Percentiles rank a stretch among this genome's conserved stretches.
phyloP scores from a whole-genome alignment of 2,797 vertebrate genomes.

The Smutsia temminckii region DNA sequence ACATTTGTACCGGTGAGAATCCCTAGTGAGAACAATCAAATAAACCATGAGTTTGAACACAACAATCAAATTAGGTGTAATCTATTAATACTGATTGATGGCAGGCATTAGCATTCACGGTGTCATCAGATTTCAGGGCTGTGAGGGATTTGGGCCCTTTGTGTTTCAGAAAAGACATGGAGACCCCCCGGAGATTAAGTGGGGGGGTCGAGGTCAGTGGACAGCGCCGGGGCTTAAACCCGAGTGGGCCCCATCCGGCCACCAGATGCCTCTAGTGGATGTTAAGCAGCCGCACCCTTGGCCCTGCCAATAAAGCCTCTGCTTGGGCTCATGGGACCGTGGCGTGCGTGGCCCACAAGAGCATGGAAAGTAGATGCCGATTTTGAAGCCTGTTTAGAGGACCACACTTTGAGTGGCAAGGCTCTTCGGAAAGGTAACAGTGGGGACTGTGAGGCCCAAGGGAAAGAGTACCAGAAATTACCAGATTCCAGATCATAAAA shows the following conservation, averaged over 20 bases:
- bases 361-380: neutral
- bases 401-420: neutral
- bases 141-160: neutral
- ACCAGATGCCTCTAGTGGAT: accelerated
- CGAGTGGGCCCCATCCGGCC: neutral
- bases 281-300: neutral
- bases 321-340: neutral
- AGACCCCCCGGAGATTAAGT: neutral
- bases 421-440: accelerated
- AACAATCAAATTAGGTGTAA: neutral
- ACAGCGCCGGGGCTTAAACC: neutral
- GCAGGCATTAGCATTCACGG: neutral
- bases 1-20: constrained; percentile 1
- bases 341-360: neutral
- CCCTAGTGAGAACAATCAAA: neutral
- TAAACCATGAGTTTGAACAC: constrained; percentile 22
- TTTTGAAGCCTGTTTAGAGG: neutral
- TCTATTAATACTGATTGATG: neutral
- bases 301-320: neutral
- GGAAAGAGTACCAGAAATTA: neutral
- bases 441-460: neutral
- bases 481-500: no score
- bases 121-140: neutral
- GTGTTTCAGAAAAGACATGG: neutral
- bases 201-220: neutral